These are phyloP conservation scores for Heteronetta atricapilla DNA, from an alignment of 2,113 vertebrate species.

Conservation along the genomic window DNA sequence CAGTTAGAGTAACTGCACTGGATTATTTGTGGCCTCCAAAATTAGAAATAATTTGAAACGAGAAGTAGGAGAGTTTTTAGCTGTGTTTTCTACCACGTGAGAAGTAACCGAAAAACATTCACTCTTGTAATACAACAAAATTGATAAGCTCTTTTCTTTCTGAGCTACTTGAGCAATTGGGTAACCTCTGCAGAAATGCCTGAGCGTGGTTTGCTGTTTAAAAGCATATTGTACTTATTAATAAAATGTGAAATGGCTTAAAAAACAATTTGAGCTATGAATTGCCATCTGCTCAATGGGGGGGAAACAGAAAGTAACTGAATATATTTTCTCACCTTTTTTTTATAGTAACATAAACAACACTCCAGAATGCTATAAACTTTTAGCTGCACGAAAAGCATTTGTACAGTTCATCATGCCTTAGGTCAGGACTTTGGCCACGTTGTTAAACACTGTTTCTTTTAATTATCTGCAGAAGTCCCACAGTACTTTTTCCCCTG, in stretches of 20 bases:
- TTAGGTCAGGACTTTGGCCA: constrained; percentile 62
- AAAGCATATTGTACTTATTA: constrained; percentile 83
- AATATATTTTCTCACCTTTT: constrained; percentile 82
- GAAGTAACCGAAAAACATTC: constrained; percentile 28
- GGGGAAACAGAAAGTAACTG: constrained; percentile 76
- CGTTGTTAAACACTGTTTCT: constrained; percentile 43
- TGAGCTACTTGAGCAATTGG: constrained; percentile 60
- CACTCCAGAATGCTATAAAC: constrained; percentile 73
- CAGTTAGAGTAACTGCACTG: not conserved
- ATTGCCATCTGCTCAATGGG: constrained; percentile 78
- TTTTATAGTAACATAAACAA: constrained; percentile 81
- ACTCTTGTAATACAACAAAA: constrained; percentile 23
- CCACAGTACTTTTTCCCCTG: not conserved
- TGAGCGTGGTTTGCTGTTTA: constrained; percentile 64
- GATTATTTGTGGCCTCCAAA: constrained; percentile 30
- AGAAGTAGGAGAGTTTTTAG: constrained; percentile 33
- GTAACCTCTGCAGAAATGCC: constrained; percentile 62
- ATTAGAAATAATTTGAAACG: constrained; percentile 53
- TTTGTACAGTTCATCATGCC: constrained; percentile 64
- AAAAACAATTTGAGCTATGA: constrained; percentile 80
- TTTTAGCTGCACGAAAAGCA: constrained; percentile 48
- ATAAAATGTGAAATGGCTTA: constrained; percentile 79
- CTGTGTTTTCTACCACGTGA: constrained; percentile 28
- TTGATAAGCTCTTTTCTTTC: constrained; percentile 58
- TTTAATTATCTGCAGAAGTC: constrained; percentile 60